These are phyloP conservation scores for Sebastolobus altivelis DNA, from an alignment of 2,797 vertebrate genomes.

Conservation along the genomic window DNA sequence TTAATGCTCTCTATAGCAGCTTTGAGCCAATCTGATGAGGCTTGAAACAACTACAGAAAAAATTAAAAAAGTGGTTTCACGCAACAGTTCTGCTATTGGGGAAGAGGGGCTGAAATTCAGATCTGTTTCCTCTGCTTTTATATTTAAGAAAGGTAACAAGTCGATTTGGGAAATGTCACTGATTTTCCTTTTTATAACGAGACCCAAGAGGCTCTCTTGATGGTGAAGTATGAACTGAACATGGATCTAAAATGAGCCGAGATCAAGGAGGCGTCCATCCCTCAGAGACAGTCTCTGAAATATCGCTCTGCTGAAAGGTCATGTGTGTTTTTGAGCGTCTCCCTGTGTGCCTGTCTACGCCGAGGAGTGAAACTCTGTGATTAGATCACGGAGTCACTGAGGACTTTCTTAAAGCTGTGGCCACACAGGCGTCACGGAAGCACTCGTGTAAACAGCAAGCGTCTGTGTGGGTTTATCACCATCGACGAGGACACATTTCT, in stretches of 20 bases:
- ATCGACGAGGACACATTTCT: slow-evolving; percentile 31
- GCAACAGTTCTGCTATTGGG: slow-evolving; percentile 5
- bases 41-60: slow-evolving; percentile 48
- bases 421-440: background rate
- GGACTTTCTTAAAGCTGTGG: slow-evolving; percentile 34
- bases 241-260: slow-evolving; percentile 45
- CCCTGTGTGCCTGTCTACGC: slow-evolving; percentile 34
- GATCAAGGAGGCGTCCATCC: slow-evolving; percentile 33
- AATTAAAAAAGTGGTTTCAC: slow-evolving; percentile 14
- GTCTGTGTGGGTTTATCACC: slow-evolving; percentile 36
- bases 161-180: slow-evolving; percentile 51
- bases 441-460: slow-evolving; percentile 18
- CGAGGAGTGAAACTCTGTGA: slow-evolving; percentile 32
- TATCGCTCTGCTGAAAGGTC: slow-evolving; percentile 46
- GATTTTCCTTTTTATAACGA: slow-evolving; percentile 50
- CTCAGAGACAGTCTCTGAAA: slow-evolving; percentile 43
- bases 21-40: slow-evolving; percentile 53
- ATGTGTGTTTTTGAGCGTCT: slow-evolving; percentile 35
- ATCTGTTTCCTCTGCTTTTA: slow-evolving; percentile 29
- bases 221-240: slow-evolving; percentile 30
- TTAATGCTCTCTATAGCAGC: slow-evolving; percentile 25
- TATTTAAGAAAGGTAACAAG: slow-evolving; percentile 20
- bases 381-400: slow-evolving; percentile 38
- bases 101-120: background rate
- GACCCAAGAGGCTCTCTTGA: slow-evolving; percentile 33